Evolutionary conservation across 2,113 vertebrate genomes (phyloP), one percentile per base, ranked within the genome.

Genomic region (Galbula dea): DNA sequence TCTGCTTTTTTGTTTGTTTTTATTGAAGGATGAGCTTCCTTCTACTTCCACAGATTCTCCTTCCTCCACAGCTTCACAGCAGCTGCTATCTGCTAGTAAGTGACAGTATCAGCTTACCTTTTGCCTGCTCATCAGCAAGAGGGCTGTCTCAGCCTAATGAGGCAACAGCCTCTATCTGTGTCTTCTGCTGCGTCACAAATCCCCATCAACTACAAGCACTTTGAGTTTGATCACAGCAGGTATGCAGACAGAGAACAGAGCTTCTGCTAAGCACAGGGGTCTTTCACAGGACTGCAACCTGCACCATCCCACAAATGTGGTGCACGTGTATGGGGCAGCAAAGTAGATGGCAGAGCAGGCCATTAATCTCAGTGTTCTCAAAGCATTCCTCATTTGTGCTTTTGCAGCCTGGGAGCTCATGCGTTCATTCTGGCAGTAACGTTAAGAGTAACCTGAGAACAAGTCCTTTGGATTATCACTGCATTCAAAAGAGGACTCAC

Each of bases 291-390:
- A 59, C 41, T 81, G 41, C 9, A 66, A 20, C 15, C 24, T 52
- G 49, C 48, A 74, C 43, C 34, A 71, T 21, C 27, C 77, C 82
- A 52, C 46, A 48, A 11, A 79, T 0, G 6, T 18, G 17, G 54
- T 2, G 0, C 57, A 6, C 41, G 43, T 1, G 2, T 23, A 10
- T 16, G 24, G 54, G 51, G 24, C 55, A 84, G 37, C 79, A 41
- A 2, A 1, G 22, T 19, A 46, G 43, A n/a, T 3, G 6, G 4
- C 39, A 52, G 46, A 62, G 34, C 2, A 8, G n/a, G 10, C 36
- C 2, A 5, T 72, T 72, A 54, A 51, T 51, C 41, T 51, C 48
- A 43, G 27, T 15, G 15, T 16, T 54, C 55, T 52, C 26, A 45
- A 27, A 2, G 10, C 0, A 0, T 15, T 71, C 66, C 48, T 83